phyloP scores from a whole-genome alignment of 2,888 invertebrate species.

The Physocephala rufipes region DNA sequence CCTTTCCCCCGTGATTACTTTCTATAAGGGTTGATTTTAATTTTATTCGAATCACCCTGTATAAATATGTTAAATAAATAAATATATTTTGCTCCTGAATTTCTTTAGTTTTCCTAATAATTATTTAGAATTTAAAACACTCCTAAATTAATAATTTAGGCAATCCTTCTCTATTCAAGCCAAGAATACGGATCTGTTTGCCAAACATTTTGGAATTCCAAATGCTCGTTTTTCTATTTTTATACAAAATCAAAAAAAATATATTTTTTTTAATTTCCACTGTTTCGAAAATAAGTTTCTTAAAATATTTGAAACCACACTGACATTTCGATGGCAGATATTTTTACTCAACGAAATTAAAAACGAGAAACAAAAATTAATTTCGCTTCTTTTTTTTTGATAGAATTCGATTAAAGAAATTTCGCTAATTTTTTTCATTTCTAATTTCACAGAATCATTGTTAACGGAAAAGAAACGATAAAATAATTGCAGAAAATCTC shows the following conservation, averaged over 20 bases:
- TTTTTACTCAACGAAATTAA: slow-evolving; percentile 6
- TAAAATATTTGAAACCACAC: slow-evolving; percentile 27
- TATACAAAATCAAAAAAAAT: background rate
- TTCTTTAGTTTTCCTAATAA: too few relatives aligned
- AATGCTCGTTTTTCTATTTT: background rate
- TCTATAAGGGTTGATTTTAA: too few relatives aligned
- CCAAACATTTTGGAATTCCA: slow-evolving; percentile 13
- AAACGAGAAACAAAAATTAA: slow-evolving; percentile 14
- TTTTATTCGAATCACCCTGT: too few relatives aligned
- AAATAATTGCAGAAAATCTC: slow-evolving; percentile 3
- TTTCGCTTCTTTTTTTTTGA: slow-evolving; percentile 9
- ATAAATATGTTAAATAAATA: too few relatives aligned
- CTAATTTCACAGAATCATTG: slow-evolving; percentile 29
- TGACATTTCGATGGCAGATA: slow-evolving; percentile 29
- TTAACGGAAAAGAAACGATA: slow-evolving; percentile 6
- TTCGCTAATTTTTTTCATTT: slow-evolving; percentile 26
- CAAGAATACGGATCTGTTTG: too few relatives aligned
- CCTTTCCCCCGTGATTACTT: too few relatives aligned
- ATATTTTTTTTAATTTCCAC: background rate
- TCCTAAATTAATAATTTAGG: too few relatives aligned
- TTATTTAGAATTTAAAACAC: too few relatives aligned
- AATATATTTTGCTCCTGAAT: too few relatives aligned
- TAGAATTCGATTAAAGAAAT: slow-evolving; percentile 23
- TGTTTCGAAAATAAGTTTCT: slow-evolving; percentile 26
- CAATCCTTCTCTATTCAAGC: too few relatives aligned